A percentile compares a stretch with the other conserved stretches of the same genome.
Evolutionary conservation across 2,888 invertebrate species (phyloP).

Genomic region (Habroteleia sp.): DNA sequence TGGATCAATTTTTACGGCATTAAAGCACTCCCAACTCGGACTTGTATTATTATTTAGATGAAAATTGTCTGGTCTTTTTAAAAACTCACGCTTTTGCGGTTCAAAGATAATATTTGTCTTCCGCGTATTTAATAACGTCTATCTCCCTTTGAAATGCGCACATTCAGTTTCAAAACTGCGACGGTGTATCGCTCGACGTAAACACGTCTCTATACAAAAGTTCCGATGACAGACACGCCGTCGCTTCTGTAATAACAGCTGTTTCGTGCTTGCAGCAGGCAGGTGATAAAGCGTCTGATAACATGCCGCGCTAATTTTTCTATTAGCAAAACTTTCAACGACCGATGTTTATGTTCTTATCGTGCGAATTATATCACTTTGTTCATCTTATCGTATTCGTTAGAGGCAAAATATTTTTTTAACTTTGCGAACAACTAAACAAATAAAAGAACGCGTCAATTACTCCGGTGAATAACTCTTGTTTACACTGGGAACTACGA

Average conservation of each 20-base stretch:
- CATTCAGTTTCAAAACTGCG: conserved; percentile 39
- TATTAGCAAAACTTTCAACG: conserved; percentile 6
- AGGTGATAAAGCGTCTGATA: conserved; percentile 30
- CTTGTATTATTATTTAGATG: no score
- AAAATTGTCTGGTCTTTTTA: conserved; percentile 3
- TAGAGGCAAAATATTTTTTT: conserved; percentile 1
- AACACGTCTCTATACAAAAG: conserved; percentile 52
- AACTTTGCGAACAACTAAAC: neutral
- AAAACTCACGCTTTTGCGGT: neutral
- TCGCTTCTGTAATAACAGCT: conserved; percentile 46
- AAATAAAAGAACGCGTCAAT: no score
- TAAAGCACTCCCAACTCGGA: no score
- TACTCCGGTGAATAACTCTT: no score
- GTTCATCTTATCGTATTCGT: no score
- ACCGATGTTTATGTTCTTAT: conserved; percentile 5
- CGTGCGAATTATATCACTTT: no score
- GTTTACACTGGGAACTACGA: no score
- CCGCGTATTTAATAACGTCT: conserved; percentile 44
- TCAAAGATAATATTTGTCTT: conserved; percentile 39
- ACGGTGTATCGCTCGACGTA: conserved; percentile 34
- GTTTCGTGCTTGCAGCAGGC: conserved; percentile 11
- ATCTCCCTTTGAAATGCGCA: conserved; percentile 41
- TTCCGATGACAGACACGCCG: conserved; percentile 48
- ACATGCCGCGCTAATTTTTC: conserved; percentile 19
- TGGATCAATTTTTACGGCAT: no score